phyloP scores from a whole-genome alignment of 2,888 invertebrate species.

The Strigamia maritima region DNA sequence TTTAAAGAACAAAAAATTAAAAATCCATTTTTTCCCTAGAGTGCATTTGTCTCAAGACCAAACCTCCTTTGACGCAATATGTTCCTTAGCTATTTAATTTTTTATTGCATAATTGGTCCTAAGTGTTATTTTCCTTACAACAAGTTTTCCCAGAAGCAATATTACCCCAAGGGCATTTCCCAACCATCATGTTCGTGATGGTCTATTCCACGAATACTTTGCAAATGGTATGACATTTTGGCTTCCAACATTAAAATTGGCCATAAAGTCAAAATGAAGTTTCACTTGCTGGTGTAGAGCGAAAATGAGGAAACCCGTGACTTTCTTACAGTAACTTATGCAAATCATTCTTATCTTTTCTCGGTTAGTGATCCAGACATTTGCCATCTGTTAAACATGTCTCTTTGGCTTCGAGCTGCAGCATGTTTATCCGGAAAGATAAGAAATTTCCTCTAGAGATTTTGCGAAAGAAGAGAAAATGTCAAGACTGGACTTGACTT shows the following conservation, averaged over 20 bases:
- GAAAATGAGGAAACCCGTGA: neutral
- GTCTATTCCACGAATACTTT: neutral
- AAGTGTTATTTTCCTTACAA: neutral
- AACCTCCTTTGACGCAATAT: neutral
- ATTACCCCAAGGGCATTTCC: neutral
- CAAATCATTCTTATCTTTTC: slow-evolving; percentile 26
- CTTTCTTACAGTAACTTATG: slow-evolving; percentile 14
- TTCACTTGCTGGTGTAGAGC: neutral
- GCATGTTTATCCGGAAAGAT: slow-evolving; percentile 24
- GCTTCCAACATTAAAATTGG: slow-evolving; percentile 1
- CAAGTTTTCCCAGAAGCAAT: slow-evolving; percentile 26
- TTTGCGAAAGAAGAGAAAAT: neutral
- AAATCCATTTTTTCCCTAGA: neutral
- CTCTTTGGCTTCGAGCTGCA: neutral
- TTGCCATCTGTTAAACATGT: slow-evolving; percentile 21
- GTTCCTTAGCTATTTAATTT: neutral
- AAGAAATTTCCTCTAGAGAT: slow-evolving; percentile 9
- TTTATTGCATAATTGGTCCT: slow-evolving; percentile 8
- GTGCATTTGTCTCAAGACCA: neutral
- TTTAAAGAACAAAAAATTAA: neutral
- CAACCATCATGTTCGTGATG: neutral
- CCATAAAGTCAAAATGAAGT: slow-evolving; percentile 9
- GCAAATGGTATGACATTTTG: neutral
- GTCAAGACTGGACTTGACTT: slow-evolving; percentile 7
- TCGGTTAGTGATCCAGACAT: slow-evolving; percentile 12